Percentiles rank a stretch among this genome's conserved stretches.
Conservation (phyloP, 2,888 invertebrate species). For the Pachydiplax longipennis region DNA sequence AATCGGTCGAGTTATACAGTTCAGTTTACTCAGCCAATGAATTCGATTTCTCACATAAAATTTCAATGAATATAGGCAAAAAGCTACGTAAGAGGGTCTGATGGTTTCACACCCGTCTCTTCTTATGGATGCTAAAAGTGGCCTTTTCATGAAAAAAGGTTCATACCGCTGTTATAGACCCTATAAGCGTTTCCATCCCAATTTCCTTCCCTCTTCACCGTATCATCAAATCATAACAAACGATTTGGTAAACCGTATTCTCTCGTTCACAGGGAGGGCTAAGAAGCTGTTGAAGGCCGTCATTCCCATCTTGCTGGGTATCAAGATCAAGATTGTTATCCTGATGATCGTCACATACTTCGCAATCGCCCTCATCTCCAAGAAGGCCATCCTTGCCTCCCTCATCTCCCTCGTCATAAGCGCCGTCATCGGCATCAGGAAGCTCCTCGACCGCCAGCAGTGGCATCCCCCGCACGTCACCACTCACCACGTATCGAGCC, state of each 20-base stretch:
- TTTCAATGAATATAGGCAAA: no score
- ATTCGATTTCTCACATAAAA: no score
- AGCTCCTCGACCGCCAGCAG: constrained; percentile 55
- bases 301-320: constrained; percentile 66
- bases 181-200: no score
- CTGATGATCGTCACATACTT: constrained; percentile 66
- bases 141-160: no score
- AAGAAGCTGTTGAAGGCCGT: constrained; percentile 66
- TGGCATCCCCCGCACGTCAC: constrained; percentile 50
- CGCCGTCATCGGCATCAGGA: constrained; percentile 61
- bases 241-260: neutral
- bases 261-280: constrained; percentile 62
- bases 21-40: no score
- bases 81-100: no score
- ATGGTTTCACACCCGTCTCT: no score
- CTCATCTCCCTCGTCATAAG: constrained; percentile 68
- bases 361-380: constrained; percentile 68
- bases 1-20: no score
- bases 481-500: constrained; percentile 50
- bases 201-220: no score
- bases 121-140: no score
- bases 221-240: no score
- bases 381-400: constrained; percentile 69
- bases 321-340: constrained; percentile 67
- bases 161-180: no score